Evolutionary conservation across 2,888 invertebrate genomes (phyloP), one percentile per base, ranked within the genome.

Genomic region (Cephus runcator): DNA sequence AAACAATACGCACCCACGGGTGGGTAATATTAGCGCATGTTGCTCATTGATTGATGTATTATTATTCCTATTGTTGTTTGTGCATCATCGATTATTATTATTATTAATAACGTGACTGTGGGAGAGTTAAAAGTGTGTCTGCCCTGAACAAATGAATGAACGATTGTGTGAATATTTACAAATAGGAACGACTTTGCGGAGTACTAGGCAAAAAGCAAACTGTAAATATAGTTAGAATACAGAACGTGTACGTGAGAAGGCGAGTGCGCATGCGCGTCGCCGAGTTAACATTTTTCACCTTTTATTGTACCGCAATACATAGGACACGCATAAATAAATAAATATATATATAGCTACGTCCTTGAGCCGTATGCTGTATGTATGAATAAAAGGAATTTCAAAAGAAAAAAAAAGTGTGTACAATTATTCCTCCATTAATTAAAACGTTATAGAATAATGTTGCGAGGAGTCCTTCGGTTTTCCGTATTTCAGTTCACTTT

Each of bases 401-500:
- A 56, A 56, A 9, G 56, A 56, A 40, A 2, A 56, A 23, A 40
- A 56, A 9, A 56, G 6, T 23, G 23, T 23, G 2, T 56, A 56
- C 9, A 9, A 23, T 23, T 9, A 23, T 56, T 56, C 23, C 23
- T 56, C 23, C 23, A 1, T 56, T 9, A 56, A 56, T 56, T 56
- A 56, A 6, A 56, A 23, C 9, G 9, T 23, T 23, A 56, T 1
- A 0, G 9, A 56, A 56, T 23, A 23, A 23, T 23, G 9, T 9
- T 2, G 23, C 0, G 35, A 6, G 2, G 23, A 23, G 9, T 23
- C 1, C 56, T 9, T 23, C 4, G 34, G 1, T 34, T 71, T 34
- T 31, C 30, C 34, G 23, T 75, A 40, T 79, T 75, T 81, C 83
- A 84, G 83, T 84, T 85, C 79, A 83, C 81, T 88, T 87, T 86